Percentiles rank a stretch among this genome's conserved stretches.
These are phyloP conservation scores for Parnassius mnemosyne DNA, from an alignment of 2,888 invertebrate genomes.

Conservation along the genomic window DNA sequence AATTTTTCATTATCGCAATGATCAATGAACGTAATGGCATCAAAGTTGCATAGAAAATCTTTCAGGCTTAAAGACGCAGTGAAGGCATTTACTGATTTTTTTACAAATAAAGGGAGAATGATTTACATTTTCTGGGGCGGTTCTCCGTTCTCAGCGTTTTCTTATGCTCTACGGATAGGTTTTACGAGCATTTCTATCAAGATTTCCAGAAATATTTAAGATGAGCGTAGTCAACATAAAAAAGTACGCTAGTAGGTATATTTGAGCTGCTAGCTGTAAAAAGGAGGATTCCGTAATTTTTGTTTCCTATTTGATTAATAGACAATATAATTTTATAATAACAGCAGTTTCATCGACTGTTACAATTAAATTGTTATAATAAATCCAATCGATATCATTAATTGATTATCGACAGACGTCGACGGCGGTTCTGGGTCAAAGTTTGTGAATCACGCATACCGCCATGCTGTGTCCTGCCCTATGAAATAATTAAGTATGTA, in stretches of 20 bases:
- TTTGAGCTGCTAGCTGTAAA: background rate
- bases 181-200: background rate
- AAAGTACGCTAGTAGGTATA: background rate
- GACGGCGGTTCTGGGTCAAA: slow-evolving; percentile 41
- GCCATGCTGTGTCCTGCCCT: slow-evolving; percentile 47
- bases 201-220: background rate
- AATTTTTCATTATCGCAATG: too few species aligned
- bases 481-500: slow-evolving; percentile 65
- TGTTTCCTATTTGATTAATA: too few species aligned
- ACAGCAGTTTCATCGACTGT: background rate
- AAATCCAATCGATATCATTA: slow-evolving; percentile 24
- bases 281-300: background rate
- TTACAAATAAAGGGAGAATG: too few species aligned
- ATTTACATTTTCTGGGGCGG: too few species aligned
- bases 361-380: background rate
- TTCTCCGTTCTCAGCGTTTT: too few species aligned
- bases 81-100: too few species aligned
- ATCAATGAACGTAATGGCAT: too few species aligned
- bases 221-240: background rate
- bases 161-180: too few species aligned
- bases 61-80: too few species aligned
- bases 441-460: slow-evolving; percentile 62
- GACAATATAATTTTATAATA: too few species aligned
- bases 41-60: too few species aligned
- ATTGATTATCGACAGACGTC: slow-evolving; percentile 28